Evolutionary conservation across 2,888 invertebrate genomes (phyloP), one percentile per base, ranked within the genome.

Genomic region (Penaeus monodon): DNA sequence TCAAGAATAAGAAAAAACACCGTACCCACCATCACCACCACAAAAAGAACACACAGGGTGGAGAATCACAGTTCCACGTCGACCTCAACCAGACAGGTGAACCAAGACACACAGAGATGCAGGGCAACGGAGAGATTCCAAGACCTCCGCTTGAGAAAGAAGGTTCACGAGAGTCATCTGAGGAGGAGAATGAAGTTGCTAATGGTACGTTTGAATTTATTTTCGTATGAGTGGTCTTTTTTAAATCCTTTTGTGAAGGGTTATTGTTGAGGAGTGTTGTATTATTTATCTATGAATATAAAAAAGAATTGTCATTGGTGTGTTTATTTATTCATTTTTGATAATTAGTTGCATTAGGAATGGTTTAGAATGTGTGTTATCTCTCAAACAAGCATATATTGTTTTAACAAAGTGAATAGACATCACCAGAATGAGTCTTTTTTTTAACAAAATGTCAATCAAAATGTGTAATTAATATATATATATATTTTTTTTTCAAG

Each of bases 1-100:
- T 99, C 91, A 99, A 99, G 93, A 99, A 99, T 92, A 98, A 98
- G 93, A 98, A 98, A 93, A 97, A 97, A 92, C 97, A 97, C 86
- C 91, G 91, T 84, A 91, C 91, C 84, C 91, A 90, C 84, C 90
- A 91, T 76, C 86, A 89, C 33, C 90, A 90, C 76, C 90, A 91
- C 70, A 85, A 88, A 66, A 87, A 86, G 33, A 76, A 65, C 24
- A 57, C 74, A 20, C 81, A 63, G 33, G 76, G 81, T 10, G 81
- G 85, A 14, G 87, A 88, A 44, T 79, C 90, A 6, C 88, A 88
- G 78, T 90, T 90, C 80, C 88, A 90, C 49, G 90, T 90, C 17
- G 88, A 87, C 24, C 85, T 88, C 20, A 85, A 84, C 44, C 85
- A 78, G 49, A 80, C 80, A 1, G 57, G 73, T 24, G 80, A 88